Percentiles rank a stretch among this genome's conserved stretches.
phyloP scores from a whole-genome alignment of 2,113 vertebrate species.

The Eptesicus fuscus region DNA sequence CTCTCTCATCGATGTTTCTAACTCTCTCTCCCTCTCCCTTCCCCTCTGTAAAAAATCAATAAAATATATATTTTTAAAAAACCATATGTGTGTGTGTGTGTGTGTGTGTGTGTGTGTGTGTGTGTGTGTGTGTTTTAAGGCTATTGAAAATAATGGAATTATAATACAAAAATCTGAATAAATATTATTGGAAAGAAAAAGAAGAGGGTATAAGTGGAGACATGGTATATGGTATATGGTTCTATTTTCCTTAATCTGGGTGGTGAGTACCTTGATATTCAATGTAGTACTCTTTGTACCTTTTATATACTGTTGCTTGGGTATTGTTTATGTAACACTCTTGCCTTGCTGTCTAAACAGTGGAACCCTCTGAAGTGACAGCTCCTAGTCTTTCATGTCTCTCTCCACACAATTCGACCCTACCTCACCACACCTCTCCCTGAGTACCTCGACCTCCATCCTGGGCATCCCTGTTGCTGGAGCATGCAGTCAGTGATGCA shows the following conservation, averaged over 20 bases:
- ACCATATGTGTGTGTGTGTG: too few species aligned
- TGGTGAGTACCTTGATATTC: neutral
- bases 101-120: too few species aligned
- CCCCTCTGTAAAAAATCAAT: too few species aligned
- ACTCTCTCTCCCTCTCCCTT: too few species aligned
- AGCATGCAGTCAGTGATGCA: neutral
- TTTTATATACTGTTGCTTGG: neutral
- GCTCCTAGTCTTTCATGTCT: too few species aligned
- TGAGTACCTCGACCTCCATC: neutral
- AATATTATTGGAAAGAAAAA: neutral
- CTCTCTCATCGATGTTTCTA: too few species aligned
- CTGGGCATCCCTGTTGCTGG: neutral
- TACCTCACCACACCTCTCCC: neutral
- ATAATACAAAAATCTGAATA: neutral
- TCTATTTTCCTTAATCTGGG: neutral
- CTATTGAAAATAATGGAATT: neutral
- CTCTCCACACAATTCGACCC: too few species aligned
- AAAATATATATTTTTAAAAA: too few species aligned
- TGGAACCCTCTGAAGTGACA: neutral
- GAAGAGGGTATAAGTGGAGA: neutral
- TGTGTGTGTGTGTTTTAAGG: too few species aligned
- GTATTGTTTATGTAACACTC: neutral
- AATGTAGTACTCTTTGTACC: neutral
- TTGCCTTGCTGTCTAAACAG: neutral
- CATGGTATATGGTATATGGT: neutral